These are phyloP conservation scores for Etheostoma perlongum DNA, from an alignment of 2,797 vertebrate species.

Conservation along the genomic window DNA sequence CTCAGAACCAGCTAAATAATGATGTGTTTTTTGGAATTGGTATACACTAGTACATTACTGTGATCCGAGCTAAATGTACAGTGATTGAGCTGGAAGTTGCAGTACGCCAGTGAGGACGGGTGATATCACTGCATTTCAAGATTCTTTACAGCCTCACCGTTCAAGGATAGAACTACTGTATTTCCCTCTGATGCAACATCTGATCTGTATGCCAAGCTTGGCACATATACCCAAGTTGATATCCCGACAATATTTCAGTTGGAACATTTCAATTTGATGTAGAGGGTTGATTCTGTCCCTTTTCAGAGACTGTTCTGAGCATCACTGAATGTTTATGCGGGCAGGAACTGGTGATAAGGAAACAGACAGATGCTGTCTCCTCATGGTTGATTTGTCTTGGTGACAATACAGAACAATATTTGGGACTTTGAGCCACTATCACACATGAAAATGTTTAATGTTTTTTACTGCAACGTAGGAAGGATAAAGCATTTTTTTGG, in stretches of 20 bases:
- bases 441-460: constrained; percentile 62
- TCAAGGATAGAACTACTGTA: constrained; percentile 49
- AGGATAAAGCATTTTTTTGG: constrained; percentile 57
- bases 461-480: constrained; percentile 60
- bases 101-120: constrained; percentile 12
- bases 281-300: constrained; percentile 74
- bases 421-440: constrained; percentile 68
- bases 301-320: constrained; percentile 62
- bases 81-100: constrained; percentile 50
- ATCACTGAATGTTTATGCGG: constrained; percentile 71
- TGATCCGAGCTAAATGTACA: constrained; percentile 32
- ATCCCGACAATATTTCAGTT: constrained; percentile 79
- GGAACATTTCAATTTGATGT: constrained; percentile 83
- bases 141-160: constrained; percentile 49
- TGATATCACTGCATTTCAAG: constrained; percentile 51
- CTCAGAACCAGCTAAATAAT: not conserved
- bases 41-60: not conserved
- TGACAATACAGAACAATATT: constrained; percentile 77
- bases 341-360: constrained; percentile 72
- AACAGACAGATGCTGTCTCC: constrained; percentile 76
- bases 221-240: constrained; percentile 66
- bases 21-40: not conserved
- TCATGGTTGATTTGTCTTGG: constrained; percentile 73
- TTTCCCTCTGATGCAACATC: constrained; percentile 68
- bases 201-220: constrained; percentile 72